Conservation (phyloP, 1,140 invertebrate species). For the Dreissena polymorpha region DNA sequence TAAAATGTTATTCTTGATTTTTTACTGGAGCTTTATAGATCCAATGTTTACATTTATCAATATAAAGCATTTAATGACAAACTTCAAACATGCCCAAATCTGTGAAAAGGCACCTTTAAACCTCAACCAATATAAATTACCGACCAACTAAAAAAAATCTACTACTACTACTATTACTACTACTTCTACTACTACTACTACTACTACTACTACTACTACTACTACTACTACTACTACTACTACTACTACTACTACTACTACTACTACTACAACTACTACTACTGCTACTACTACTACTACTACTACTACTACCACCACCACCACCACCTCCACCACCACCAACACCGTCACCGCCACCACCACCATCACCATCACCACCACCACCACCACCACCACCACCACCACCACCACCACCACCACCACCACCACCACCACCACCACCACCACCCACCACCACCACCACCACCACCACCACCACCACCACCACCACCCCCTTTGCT, state of each 20-base stretch:
- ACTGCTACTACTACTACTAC: neutral
- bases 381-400: neutral
- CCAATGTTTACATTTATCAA: too few species aligned
- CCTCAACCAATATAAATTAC: too few species aligned
- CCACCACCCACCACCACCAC: neutral
- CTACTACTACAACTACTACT: slow-evolving; percentile 1
- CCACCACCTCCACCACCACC: neutral
- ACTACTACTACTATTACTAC: neutral
- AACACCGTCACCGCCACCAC: neutral
- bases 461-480: neutral
- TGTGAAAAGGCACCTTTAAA: too few species aligned
- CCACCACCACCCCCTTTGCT: neutral
- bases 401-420: neutral
- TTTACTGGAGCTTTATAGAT: too few species aligned
- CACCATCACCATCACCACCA: neutral
- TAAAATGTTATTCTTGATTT: too few species aligned
- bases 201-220: slow-evolving; percentile 5
- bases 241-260: neutral
- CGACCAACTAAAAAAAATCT: neutral
- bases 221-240: slow-evolving; percentile 1
- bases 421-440: neutral
- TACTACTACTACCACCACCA: neutral
- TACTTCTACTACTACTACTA: neutral
- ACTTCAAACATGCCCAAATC: too few species aligned
- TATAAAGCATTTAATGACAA: too few species aligned